phyloP scores from a whole-genome alignment of 2,888 invertebrate genomes.

The Nomada lathburiana region DNA sequence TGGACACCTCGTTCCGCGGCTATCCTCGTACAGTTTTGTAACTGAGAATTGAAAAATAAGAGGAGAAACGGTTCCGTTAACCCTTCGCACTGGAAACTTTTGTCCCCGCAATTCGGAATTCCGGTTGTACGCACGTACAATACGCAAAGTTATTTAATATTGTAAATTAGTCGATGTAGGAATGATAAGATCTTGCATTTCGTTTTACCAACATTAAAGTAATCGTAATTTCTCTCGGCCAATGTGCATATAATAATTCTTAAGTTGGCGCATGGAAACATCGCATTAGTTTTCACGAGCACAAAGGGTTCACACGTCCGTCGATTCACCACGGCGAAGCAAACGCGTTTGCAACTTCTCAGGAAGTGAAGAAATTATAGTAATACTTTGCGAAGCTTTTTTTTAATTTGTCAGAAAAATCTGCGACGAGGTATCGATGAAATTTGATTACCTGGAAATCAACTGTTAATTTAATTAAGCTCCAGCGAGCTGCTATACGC shows the following conservation, averaged over 20 bases:
- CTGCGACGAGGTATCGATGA: background rate
- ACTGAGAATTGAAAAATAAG: background rate
- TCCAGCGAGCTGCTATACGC: background rate
- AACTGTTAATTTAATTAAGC: constrained; percentile 24
- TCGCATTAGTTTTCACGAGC: background rate
- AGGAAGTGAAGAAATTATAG: background rate
- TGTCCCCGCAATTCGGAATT: too few species aligned
- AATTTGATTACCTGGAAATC: constrained; percentile 3
- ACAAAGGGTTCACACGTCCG: background rate
- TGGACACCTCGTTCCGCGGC: constrained; percentile 11
- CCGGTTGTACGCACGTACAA: too few species aligned
- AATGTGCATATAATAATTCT: too few species aligned
- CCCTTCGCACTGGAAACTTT: too few species aligned
- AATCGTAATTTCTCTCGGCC: too few species aligned
- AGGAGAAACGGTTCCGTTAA: background rate
- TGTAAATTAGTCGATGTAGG: too few species aligned
- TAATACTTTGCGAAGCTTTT: background rate
- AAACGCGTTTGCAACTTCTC: constrained; percentile 5
- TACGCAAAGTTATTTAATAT: too few species aligned
- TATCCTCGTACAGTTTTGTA: background rate
- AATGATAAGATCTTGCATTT: too few species aligned
- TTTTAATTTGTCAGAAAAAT: background rate
- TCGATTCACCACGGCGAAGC: background rate
- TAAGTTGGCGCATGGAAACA: too few species aligned
- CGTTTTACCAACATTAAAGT: too few species aligned